These are phyloP conservation scores for Pocillopora verrucosa DNA, from an alignment of 64 coral and sea anemone genomes.

Conservation along the genomic window DNA sequence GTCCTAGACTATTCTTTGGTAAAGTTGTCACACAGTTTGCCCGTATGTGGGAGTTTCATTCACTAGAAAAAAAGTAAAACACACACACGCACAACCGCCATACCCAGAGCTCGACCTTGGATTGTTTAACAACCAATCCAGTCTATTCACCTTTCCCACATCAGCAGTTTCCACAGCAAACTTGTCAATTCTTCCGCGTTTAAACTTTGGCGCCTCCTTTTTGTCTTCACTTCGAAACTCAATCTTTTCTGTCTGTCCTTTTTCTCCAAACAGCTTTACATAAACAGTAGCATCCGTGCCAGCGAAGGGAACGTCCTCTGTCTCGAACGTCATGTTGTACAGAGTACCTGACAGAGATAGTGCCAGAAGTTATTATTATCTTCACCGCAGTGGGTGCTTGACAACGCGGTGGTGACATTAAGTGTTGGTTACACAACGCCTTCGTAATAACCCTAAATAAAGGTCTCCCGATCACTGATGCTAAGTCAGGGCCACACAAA, in stretches of 20 bases:
- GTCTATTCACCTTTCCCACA: conserved; percentile 65
- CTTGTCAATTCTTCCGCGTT: conserved; percentile 80
- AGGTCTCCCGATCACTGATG: too few species aligned
- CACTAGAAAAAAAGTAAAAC: too few species aligned
- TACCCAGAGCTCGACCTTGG: too few species aligned
- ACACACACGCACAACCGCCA: too few species aligned
- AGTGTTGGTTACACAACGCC: too few species aligned
- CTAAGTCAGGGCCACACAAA: too few species aligned
- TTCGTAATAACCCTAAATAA: too few species aligned
- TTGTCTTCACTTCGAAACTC: conserved; percentile 71
- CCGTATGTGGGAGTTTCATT: too few species aligned
- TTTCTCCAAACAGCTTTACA: conserved; percentile 64
- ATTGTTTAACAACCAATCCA: not conserved
- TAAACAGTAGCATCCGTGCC: conserved; percentile 88
- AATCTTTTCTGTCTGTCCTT: conserved; percentile 84
- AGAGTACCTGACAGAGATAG: conserved; percentile 25
- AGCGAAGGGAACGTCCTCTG: conserved; percentile 74
- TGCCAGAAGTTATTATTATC: not conserved
- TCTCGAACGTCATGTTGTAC: conserved; percentile 88
- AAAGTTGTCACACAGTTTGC: too few species aligned
- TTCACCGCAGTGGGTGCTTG: not conserved
- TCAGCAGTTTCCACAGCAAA: conserved; percentile 88
- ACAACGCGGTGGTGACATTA: too few species aligned
- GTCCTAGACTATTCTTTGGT: too few species aligned
- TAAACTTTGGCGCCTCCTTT: conserved; percentile 51